Base-by-base conservation (phyloP, 1,140 invertebrate species). In the Helicoverpa armigera region DNA sequence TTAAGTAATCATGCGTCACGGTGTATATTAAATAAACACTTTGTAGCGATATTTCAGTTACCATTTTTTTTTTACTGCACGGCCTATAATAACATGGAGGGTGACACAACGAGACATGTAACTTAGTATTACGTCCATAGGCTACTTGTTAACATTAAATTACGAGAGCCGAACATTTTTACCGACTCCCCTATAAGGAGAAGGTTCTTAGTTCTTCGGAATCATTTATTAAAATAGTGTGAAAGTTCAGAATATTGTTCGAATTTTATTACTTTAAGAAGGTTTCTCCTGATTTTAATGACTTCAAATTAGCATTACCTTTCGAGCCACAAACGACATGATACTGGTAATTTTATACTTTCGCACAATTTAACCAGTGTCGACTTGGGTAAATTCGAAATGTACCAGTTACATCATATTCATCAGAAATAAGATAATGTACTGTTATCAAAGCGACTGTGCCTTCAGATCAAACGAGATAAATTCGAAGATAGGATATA, bases 321-420 rank as follows among this genome's bases (percentile, higher is more conserved):
- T 3, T 35, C 35, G 35, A 5, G 35, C 7, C 35, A 35, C 35
- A 0, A 35, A 35, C 7, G 35, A 35, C 35, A 35, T 35, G 35
- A 35, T 35, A 35, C 35, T 35, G 35, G 35, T 35, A 35, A 35
- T 35, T 35, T 35, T 3, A 35, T 35, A 35, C 54, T 16, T 56
- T 56, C 1, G 3, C 18, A 58, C n/a, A 16, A 18, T 9, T 18
- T 10, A 16, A 18, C 54, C 54, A 67, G 63, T 48, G 16, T 70
- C 23, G 48, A 13, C 29, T 70, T 51, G 48, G 50, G 14, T 2
- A 12, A 53, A 53, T 3, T 13, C 53, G 43, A 50, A 67, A 31
- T 10, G 29, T n/a, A n/a, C n/a, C n/a, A n/a, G n/a, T 63, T 70
- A 70, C 48, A 53, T 70, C 67, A 70, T 50, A 70, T 70, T 70